Percentiles rank a stretch among this genome's conserved stretches.
Conservation (phyloP, 2,888 invertebrate genomes). For the Melinopterus prodromus region DNA sequence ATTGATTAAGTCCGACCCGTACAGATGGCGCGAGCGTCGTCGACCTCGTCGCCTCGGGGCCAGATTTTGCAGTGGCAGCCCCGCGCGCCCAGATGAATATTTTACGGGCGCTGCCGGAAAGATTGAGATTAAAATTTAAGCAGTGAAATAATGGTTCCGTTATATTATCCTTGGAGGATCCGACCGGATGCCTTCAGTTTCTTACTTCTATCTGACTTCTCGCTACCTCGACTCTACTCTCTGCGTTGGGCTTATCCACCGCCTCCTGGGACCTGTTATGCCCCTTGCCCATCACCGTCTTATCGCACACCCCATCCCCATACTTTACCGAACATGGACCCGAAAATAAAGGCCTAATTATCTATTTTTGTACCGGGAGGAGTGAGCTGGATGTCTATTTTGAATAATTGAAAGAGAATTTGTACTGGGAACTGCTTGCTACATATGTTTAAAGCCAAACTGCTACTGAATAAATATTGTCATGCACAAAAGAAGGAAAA, state of each 20-base stretch:
- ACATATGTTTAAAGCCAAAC: too few species aligned
- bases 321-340: background rate
- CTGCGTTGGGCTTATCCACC: conserved; percentile 30
- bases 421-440: background rate
- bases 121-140: conserved; percentile 50
- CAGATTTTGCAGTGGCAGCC: background rate
- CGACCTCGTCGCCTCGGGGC: background rate
- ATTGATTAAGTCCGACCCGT: background rate
- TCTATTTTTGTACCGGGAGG: background rate
- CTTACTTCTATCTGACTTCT: background rate
- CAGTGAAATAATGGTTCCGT: conserved; percentile 50
- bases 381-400: background rate
- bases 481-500: too few species aligned
- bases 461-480: too few species aligned
- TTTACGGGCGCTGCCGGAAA: conserved; percentile 35
- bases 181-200: conserved; percentile 35
- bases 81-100: conserved; percentile 23
- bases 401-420: background rate
- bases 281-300: conserved; percentile 13
- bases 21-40: background rate
- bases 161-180: conserved; percentile 46
- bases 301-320: background rate
- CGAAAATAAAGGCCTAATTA: background rate
- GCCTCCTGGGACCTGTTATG: conserved; percentile 33
- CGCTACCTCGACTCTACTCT: background rate